Base-by-base conservation (phyloP, 2,113 vertebrate species). In the Nothocercus nigrocapillus region DNA sequence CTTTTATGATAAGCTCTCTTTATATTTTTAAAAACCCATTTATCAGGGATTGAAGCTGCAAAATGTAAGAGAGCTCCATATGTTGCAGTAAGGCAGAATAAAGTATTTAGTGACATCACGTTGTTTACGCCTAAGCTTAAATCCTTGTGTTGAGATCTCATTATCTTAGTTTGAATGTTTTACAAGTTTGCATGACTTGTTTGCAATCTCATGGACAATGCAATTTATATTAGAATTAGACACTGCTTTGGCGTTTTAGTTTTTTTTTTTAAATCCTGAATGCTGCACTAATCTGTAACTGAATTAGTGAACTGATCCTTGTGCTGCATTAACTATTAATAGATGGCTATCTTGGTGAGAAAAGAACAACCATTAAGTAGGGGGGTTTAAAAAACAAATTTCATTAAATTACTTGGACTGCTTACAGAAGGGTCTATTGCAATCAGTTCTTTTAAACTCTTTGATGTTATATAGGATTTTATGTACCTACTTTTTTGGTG, bases 291-390 rank as follows among this genome's bases (percentile, higher is more conserved):
- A 91, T 86, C 80, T 78, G 70, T 77, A 69, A 42, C 30, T 82
- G 89, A 86, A 94, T n/a, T 91, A 42, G 27, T 82, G 89, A 86
- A 94, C 32, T 91, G 47, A 94, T 90, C 67, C 61, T 21, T 89
- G 64, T 30, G 73, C 61, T 72, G 66, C 84, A 91, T 90, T 75
- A 93, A 68, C 69, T 58, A 61, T 79, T 89, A 76, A 78, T 93
- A 88, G 72, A 85, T 91, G 32, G 77, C 80, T 90, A 93, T 75
- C 89, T 88, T 78, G 72, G 78, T 73, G 79, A 89, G 38, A 95
- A 93, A 49, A 85, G 62, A 89, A 84, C 69, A 51, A 70, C 22
- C 25, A 32, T 69, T 86, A 88, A 86, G 22, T 68, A 90, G 47
- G 66, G 83, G 69, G 58, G 69, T 86, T 49, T 36, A 78, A 63